Percentiles rank a stretch among this genome's conserved stretches.
Conservation (phyloP, 2,113 vertebrate species). For the Oxyruncus cristatus region DNA sequence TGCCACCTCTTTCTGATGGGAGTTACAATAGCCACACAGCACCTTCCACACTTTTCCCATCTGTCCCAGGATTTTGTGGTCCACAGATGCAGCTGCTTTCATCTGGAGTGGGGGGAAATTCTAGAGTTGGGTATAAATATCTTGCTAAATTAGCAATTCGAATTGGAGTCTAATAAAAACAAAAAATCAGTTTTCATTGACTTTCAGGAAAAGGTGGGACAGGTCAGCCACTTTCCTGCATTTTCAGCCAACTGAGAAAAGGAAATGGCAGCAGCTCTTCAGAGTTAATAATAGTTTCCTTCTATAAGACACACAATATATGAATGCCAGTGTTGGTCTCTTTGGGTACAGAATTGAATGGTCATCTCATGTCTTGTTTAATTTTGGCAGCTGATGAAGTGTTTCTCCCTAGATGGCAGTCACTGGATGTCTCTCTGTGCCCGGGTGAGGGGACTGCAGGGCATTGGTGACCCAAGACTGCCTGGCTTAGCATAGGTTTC, state of each 20-base stretch:
- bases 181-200: neutral
- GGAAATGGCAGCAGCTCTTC: neutral
- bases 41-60: neutral
- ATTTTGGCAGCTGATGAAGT: neutral
- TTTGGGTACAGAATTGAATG: neutral
- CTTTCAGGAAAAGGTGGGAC: neutral
- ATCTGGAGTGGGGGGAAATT: fast-evolving
- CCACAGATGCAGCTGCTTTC: neutral
- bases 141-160: neutral
- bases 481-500: neutral
- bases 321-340: neutral
- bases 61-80: conserved; percentile 20
- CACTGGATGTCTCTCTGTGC: neutral
- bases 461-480: neutral
- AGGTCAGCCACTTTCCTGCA: neutral
- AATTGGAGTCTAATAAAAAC: neutral
- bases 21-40: neutral
- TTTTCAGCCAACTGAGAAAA: neutral
- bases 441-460: fast-evolving
- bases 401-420: neutral
- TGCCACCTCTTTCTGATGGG: conserved; percentile 16
- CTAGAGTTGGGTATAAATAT: neutral
- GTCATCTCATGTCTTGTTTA: neutral
- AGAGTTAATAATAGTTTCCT: neutral
- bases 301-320: neutral